Percentiles rank a stretch among this genome's conserved stretches.
Conservation (phyloP, 2,888 invertebrate genomes). For the Steinernema carpocapsae region DNA sequence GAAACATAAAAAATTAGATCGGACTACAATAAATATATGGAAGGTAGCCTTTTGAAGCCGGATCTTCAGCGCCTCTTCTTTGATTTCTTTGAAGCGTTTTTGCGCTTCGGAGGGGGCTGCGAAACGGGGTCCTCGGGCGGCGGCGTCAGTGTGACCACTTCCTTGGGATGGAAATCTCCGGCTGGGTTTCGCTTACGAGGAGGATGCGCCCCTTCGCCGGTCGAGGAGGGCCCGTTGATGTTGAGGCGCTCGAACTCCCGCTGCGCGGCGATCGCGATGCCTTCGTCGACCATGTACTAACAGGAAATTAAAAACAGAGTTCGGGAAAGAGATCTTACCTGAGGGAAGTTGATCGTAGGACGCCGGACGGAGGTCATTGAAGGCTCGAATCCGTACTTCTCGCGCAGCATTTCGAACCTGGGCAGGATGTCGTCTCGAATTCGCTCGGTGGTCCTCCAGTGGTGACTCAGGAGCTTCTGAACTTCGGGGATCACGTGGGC, state of each 20-base stretch:
- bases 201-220: not conserved
- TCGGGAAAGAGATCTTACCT: not conserved
- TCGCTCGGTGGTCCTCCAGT: constrained; percentile 21
- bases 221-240: not conserved
- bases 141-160: constrained; percentile 2
- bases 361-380: constrained; percentile 28
- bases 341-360: constrained; percentile 12
- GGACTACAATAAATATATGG: constrained; percentile 20
- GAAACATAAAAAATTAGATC: too few relatives aligned
- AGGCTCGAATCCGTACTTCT: constrained; percentile 9
- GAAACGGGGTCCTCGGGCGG: constrained; percentile 20
- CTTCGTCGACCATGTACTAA: constrained; percentile 16
- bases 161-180: not conserved
- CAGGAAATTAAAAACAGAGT: not conserved
- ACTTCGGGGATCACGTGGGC: not conserved
- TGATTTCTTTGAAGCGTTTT: not conserved
- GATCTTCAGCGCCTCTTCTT: constrained; percentile 10
- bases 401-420: constrained; percentile 4
- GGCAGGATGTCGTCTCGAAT: constrained; percentile 2
- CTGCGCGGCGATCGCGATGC: not conserved
- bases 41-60: not conserved
- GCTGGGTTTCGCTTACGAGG: constrained; percentile 12
- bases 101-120: not conserved
- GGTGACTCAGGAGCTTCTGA: constrained; percentile 18
- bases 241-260: not conserved